A percentile compares a stretch with the other conserved stretches of the same genome.
Evolutionary conservation across 2,888 invertebrate genomes (phyloP).

Genomic region (Ctenicera cuprea): DNA sequence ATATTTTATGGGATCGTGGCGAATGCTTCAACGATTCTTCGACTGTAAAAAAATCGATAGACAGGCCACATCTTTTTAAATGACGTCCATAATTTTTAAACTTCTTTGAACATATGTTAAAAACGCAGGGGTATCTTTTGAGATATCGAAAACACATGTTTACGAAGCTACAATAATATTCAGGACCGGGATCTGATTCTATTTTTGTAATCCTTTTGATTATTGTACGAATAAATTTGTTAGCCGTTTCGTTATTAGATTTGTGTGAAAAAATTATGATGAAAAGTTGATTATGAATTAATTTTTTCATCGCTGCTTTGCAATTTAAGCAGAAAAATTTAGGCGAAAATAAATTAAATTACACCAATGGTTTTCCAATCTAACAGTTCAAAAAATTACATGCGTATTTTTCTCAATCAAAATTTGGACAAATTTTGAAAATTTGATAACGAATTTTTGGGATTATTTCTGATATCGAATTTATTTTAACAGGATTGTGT

Average conservation of each 20-base stretch:
- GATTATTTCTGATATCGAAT: no score
- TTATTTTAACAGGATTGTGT: no score
- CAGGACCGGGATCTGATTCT: conserved; percentile 33
- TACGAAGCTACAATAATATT: conserved; percentile 39
- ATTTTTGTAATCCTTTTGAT: conserved; percentile 27
- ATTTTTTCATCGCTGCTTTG: no score
- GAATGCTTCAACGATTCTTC: conserved; percentile 41
- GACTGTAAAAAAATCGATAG: conserved; percentile 50
- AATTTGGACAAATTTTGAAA: no score
- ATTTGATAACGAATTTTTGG: no score
- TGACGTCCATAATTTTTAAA: conserved; percentile 51
- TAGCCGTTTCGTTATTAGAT: not conserved
- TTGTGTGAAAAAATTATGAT: no score
- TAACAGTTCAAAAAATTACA: no score
- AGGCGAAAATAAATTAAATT: no score
- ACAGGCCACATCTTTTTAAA: conserved; percentile 46
- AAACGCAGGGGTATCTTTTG: conserved; percentile 54
- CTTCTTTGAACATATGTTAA: conserved; percentile 52
- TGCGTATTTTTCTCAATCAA: no score
- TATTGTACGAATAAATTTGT: conserved; percentile 4
- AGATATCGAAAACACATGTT: conserved; percentile 58
- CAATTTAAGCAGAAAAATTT: no score
- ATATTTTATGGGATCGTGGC: conserved; percentile 46
- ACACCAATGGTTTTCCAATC: no score
- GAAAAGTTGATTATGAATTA: no score